Conservation (phyloP, 2,113 vertebrate genomes). For the Balaenoptera acutorostrata region DNA sequence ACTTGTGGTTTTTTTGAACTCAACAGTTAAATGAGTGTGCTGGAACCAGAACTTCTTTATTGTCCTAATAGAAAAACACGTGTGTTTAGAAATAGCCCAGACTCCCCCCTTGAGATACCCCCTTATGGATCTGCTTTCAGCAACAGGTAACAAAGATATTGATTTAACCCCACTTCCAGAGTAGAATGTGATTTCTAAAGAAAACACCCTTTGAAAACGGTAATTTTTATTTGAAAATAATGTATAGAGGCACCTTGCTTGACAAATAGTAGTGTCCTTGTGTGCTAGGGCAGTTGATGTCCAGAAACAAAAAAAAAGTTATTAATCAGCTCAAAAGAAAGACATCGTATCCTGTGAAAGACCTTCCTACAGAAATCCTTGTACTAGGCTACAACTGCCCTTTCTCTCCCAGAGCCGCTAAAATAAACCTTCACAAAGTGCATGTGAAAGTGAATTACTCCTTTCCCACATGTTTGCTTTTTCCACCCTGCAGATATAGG, state of each 20-base stretch:
- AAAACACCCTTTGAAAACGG: neutral
- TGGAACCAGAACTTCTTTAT: neutral
- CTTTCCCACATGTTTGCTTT: neutral
- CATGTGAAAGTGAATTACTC: accelerated
- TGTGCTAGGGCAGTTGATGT: neutral
- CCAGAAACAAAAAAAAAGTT: neutral
- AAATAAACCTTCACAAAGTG: neutral
- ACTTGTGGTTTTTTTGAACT: neutral
- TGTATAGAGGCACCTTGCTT: neutral
- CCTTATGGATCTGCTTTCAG: neutral
- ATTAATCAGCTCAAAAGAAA: neutral
- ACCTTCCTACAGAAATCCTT: neutral
- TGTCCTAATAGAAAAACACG: neutral
- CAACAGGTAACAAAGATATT: neutral
- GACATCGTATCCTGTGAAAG: neutral
- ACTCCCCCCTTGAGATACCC: neutral
- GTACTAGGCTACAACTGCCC: accelerated
- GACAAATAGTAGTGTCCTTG: neutral
- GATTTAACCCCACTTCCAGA: neutral
- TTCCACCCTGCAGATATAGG: neutral
- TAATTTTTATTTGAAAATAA: neutral
- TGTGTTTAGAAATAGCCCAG: neutral
- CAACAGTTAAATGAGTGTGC: neutral
- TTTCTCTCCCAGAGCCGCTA: neutral
- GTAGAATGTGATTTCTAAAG: neutral